These are phyloP conservation scores for Euura saliciscinereae DNA, from an alignment of 1,140 invertebrate genomes.

Conservation along the genomic window DNA sequence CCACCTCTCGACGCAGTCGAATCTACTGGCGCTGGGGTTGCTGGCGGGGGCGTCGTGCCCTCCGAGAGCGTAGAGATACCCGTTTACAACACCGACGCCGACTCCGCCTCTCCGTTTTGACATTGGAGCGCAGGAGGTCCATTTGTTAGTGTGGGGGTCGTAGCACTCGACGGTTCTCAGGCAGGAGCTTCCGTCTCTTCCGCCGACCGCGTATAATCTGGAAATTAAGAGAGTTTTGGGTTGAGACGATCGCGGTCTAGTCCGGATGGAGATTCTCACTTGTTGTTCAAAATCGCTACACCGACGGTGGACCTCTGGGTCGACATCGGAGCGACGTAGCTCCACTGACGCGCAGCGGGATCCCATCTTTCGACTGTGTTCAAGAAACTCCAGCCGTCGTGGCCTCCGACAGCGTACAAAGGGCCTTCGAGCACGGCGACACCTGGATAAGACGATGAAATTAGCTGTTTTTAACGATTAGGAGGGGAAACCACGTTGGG, in stretches of 20 bases:
- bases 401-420: constrained; percentile 93
- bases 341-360: constrained; percentile 84
- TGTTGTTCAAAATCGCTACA: constrained; percentile 84
- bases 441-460: constrained; percentile 56
- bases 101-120: constrained; percentile 87
- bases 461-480: too few species aligned
- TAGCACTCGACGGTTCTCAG: constrained; percentile 92
- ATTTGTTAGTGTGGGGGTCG: constrained; percentile 89
- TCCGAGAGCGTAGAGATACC: constrained; percentile 84
- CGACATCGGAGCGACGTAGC: constrained; percentile 85
- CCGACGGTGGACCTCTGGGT: constrained; percentile 87
- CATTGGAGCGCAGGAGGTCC: constrained; percentile 90
- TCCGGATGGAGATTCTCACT: constrained; percentile 53
- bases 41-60: constrained; percentile 89
- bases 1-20: constrained; percentile 92
- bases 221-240: constrained; percentile 26
- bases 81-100: constrained; percentile 81
- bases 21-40: constrained; percentile 80
- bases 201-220: constrained; percentile 90
- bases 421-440: constrained; percentile 87
- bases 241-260: constrained; percentile 5
- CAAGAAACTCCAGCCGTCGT: constrained; percentile 94
- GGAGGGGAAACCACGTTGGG: too few species aligned
- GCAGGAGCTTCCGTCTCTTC: constrained; percentile 90
- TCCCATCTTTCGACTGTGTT: constrained; percentile 94